Evolutionary conservation across 2,113 vertebrate genomes (phyloP).

Genomic region (Tinamus guttatus): DNA sequence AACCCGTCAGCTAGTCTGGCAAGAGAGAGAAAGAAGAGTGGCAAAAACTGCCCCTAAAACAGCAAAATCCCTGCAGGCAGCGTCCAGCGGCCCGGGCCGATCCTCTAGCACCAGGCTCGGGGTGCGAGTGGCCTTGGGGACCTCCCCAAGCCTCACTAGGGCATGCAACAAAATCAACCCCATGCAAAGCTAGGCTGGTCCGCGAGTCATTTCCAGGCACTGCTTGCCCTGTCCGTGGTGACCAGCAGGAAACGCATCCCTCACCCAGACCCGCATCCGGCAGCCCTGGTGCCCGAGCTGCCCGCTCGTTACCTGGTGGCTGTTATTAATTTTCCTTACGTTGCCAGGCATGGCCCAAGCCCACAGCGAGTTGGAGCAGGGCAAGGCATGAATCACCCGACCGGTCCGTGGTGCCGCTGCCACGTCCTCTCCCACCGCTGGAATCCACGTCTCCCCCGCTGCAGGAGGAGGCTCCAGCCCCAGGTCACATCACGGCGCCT

Average conservation of each 20-base stretch:
- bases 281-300: accelerated
- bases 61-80: accelerated
- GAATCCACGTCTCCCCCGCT: background rate
- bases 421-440: constrained; percentile 30
- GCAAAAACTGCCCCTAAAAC: accelerated
- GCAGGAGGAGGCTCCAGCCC: too few relatives aligned
- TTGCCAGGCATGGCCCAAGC: background rate
- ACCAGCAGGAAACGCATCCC: background rate
- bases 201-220: accelerated
- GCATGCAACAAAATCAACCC: accelerated
- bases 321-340: background rate
- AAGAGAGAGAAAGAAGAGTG: background rate
- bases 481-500: too few relatives aligned
- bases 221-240: accelerated
- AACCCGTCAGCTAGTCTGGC: background rate
- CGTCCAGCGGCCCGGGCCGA: too few relatives aligned
- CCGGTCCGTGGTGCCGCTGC: background rate
- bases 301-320: background rate
- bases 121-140: accelerated
- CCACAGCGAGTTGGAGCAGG: background rate
- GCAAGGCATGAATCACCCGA: background rate
- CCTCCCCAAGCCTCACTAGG: accelerated
- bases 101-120: too few relatives aligned
- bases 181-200: background rate
- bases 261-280: background rate